phyloP scores from a whole-genome alignment of 2,888 invertebrate species.

The Diadromus collaris region DNA sequence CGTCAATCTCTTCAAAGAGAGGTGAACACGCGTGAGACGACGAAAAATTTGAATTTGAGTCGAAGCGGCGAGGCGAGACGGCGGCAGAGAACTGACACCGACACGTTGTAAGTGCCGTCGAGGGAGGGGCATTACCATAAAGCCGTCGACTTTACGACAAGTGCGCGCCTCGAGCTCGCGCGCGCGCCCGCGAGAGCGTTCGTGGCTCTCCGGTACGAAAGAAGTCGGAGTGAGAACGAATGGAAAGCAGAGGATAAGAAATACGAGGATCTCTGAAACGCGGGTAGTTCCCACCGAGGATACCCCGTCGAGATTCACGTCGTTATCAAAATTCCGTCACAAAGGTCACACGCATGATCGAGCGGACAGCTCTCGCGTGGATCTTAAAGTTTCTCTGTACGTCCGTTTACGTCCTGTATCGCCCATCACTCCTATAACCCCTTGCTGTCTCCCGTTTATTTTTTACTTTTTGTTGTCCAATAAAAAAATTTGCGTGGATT shows the following conservation, averaged over 20 bases:
- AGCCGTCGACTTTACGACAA: conserved; percentile 77
- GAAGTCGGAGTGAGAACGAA: conserved; percentile 7
- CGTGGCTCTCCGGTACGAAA: conserved; percentile 11
- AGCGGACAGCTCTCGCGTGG: conserved; percentile 30
- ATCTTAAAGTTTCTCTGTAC: conserved; percentile 11
- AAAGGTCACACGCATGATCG: conserved; percentile 62
- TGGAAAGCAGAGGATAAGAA: conserved; percentile 25
- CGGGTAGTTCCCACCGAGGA: conserved; percentile 63
- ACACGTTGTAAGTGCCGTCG: conserved; percentile 67
- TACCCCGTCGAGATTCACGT: conserved; percentile 73
- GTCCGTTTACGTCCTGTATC: conserved; percentile 17
- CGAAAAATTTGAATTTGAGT: conserved; percentile 61
- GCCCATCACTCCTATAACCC: conserved; percentile 21
- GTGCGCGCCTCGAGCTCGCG: conserved; percentile 71
- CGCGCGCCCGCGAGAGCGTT: conserved; percentile 29
- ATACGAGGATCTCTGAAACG: conserved; percentile 38
- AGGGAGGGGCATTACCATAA: conserved; percentile 76
- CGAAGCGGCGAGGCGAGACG: conserved; percentile 58
- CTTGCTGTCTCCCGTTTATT: not conserved
- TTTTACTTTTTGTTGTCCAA: not conserved
- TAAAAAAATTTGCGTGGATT: not conserved
- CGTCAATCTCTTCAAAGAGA: conserved; percentile 10
- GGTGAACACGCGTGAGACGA: conserved; percentile 41
- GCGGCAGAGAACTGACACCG: conserved; percentile 62
- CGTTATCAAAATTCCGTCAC: conserved; percentile 79